Evolutionary conservation across 2,797 vertebrate genomes (phyloP).

Genomic region (Neosilurus hyrtlii): DNA sequence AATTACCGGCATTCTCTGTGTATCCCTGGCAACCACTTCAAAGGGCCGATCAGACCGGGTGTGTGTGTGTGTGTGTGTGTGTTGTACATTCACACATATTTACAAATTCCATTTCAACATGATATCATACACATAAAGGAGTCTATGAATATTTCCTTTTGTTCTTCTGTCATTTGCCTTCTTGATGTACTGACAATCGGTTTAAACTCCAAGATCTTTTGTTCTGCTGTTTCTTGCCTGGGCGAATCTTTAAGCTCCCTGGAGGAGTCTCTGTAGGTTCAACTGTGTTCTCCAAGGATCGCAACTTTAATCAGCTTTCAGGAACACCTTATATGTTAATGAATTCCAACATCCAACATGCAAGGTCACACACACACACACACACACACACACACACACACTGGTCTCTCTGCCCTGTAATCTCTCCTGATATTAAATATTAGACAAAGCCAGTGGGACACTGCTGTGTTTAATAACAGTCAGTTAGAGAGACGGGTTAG

Average conservation of each 20-base stretch:
- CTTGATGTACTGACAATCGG: no score
- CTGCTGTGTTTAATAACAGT: not conserved
- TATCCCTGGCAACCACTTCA: constrained; percentile 1
- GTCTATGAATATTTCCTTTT: no score
- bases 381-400: not conserved
- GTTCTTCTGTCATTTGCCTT: no score
- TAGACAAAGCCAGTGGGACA: constrained; percentile 15
- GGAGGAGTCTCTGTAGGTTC: not conserved
- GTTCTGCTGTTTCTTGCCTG: not conserved
- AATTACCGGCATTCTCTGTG: not conserved
- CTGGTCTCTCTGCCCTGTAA: not conserved
- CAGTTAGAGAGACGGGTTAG: not conserved
- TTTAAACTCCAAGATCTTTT: no score
- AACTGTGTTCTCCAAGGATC: not conserved
- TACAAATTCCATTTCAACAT: no score
- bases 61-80: no score
- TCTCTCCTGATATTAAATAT: constrained; percentile 19
- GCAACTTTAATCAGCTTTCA: constrained; percentile 5
- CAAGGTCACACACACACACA: not conserved
- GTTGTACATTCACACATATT: no score
- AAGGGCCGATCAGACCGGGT: not conserved
- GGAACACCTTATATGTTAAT: not conserved
- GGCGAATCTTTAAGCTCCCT: not conserved
- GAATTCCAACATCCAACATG: not conserved
- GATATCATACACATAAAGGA: no score